Base-by-base conservation (phyloP, 2,888 invertebrate species). In the Phorcus lineatus region DNA sequence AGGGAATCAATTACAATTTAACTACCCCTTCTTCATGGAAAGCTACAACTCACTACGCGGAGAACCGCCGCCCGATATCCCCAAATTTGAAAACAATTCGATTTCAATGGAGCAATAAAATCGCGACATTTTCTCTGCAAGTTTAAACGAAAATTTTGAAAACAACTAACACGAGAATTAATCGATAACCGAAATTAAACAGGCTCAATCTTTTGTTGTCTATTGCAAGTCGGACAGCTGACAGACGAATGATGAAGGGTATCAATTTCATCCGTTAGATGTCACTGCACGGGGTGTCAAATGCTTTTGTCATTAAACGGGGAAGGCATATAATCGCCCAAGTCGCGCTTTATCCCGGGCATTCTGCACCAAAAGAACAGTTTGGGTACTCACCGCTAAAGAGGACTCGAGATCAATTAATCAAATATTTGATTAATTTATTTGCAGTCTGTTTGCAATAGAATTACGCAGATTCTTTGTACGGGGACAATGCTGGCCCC, bases 391-490 rank as follows among this genome's bases (percentile, higher is more conserved):
- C 70, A 70, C 70, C 70, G 70, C 70, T 70, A 70, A 70, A 70
- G 70, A 70, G 70, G n/a, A 70, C 36, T 31, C 70, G n/a, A 70
- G 36, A 76, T 76, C 76, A 55, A 76, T 76, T 76, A 55, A 76
- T 76, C 76, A 76, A 76, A 76, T 55, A 76, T 76, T 75, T 55
- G 76, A 31, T 76, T 76, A 76, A 76, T 76, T 76, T 76, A 76
- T 76, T 55, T 76, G 76, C 55, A 55, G 76, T 36, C 76, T 36
- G 76, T 55, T 76, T 76, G 76, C 76, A 76, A 54, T 76, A 70
- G 31, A 70, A 70, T 70, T 70, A 70, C 70, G 70, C 36, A n/a
- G 19, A 19, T 19, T 36, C 70, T 70, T 70, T 70, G 70, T 70
- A 24, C 17, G 24, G 70, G 28, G 31, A 40, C 70, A 70, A 70